Base-by-base conservation (phyloP, 2,888 invertebrate species). In the Sepioteuthis lessoniana region DNA sequence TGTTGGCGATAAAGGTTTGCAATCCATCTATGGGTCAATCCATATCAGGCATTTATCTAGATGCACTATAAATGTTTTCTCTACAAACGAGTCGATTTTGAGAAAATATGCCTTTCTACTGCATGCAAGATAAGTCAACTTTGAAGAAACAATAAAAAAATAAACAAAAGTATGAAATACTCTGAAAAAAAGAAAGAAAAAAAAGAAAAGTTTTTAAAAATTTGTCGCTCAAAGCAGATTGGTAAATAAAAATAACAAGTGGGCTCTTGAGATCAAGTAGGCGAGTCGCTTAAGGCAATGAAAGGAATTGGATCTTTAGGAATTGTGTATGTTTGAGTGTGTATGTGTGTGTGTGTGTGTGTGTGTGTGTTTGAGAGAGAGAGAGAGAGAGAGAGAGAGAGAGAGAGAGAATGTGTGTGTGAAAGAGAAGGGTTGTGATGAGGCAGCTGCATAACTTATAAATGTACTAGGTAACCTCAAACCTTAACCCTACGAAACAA, bases 361-460 rank as follows among this genome's bases (percentile, higher is more conserved):
- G n/a, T n/a, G n/a, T n/a, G n/a, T n/a, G n/a, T n/a, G n/a, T n/a
- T n/a, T n/a, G n/a, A n/a, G n/a, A n/a, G n/a, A n/a, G n/a, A n/a
- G n/a, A n/a, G n/a, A n/a, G n/a, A n/a, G n/a, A n/a, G n/a, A n/a
- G n/a, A n/a, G n/a, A n/a, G n/a, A n/a, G n/a, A n/a, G n/a, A n/a
- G n/a, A n/a, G n/a, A n/a, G n/a, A n/a, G n/a, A n/a, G n/a, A n/a
- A n/a, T n/a, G n/a, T 25, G 28, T 60, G 21, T 25, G 31, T 47
- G 60, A 31, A 19, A 13, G 60, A 5, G 21, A 25, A 25, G 60
- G 28, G 8, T 31, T 16, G n/a, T 19, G 76, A 35, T n/a, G 13
- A 76, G 76, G 76, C 76, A 76, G 76, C 76, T 76, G 76, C 35
- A 76, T n/a, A 76, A 76, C n/a, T n/a, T n/a, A n/a, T n/a, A 76